phyloP scores from a whole-genome alignment of 37 sponge, comb jelly and placozoan genomes.

The Tethya wilhelma region DNA sequence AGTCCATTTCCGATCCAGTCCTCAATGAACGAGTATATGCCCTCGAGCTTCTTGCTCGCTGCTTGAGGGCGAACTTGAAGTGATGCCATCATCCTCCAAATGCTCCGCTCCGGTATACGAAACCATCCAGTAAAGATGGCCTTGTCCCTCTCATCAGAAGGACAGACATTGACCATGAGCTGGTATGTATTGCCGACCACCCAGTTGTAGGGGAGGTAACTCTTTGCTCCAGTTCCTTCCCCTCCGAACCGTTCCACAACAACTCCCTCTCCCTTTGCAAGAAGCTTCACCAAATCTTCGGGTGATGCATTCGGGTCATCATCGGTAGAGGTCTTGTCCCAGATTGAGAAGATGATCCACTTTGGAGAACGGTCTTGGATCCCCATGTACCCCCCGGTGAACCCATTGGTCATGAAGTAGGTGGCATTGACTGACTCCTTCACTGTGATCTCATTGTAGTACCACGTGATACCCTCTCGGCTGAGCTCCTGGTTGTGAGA shows the following conservation, averaged over 20 bases:
- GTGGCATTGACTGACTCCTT: neutral
- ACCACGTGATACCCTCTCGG: neutral
- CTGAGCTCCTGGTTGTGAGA: neutral
- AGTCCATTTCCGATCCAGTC: neutral
- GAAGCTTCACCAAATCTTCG: neutral
- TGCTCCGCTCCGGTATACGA: neutral
- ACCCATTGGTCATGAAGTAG: neutral
- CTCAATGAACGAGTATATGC: neutral
- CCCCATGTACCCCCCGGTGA: neutral
- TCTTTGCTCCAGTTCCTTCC: neutral
- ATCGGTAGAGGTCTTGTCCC: too few relatives aligned
- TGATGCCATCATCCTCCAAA: neutral
- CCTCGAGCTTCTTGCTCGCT: neutral
- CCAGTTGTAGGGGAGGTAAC: neutral
- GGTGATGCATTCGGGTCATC: too few relatives aligned
- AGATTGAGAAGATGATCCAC: conserved; percentile 3
- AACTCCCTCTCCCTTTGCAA: neutral
- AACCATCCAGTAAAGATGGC: neutral
- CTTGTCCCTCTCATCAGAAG: neutral
- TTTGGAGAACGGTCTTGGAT: neutral
- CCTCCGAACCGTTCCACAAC: neutral
- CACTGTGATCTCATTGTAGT: neutral
- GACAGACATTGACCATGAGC: neutral
- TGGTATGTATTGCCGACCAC: neutral
- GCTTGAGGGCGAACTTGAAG: neutral